A percentile compares a stretch with the other conserved stretches of the same genome.
These are phyloP conservation scores for Adelphocoris suturalis DNA, from an alignment of 2,888 invertebrate species.

Conservation along the genomic window DNA sequence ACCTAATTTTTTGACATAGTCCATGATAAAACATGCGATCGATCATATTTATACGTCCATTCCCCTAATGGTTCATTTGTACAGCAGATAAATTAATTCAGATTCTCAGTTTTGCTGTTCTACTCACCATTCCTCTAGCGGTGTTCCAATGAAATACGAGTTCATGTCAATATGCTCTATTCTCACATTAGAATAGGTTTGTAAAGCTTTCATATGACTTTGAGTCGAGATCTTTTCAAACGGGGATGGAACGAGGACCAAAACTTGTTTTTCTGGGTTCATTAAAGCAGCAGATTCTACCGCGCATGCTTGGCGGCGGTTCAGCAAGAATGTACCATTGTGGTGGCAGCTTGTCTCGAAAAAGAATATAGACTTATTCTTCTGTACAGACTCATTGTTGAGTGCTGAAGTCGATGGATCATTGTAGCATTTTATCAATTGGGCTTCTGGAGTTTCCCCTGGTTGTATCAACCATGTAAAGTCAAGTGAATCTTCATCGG, in stretches of 20 bases:
- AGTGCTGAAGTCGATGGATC: background rate
- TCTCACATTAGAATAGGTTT: slow-evolving; percentile 72
- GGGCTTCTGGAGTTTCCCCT: slow-evolving; percentile 44
- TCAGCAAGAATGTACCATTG: slow-evolving; percentile 79
- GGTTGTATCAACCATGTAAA: slow-evolving; percentile 42
- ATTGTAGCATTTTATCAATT: slow-evolving; percentile 67
- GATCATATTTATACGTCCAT: too few relatives aligned
- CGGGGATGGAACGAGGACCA: slow-evolving; percentile 77
- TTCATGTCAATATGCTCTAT: slow-evolving; percentile 75
- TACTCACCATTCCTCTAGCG: slow-evolving; percentile 80
- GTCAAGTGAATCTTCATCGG: slow-evolving; percentile 31
- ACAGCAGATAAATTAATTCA: too few relatives aligned
- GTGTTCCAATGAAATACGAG: slow-evolving; percentile 79
- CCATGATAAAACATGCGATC: too few relatives aligned
- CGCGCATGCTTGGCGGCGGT: slow-evolving; percentile 84
- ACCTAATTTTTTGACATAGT: too few relatives aligned
- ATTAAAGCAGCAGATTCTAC: slow-evolving; percentile 84
- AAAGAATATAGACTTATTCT: slow-evolving; percentile 82
- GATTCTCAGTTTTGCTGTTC: too few relatives aligned
- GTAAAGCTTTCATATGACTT: slow-evolving; percentile 47
- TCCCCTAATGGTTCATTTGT: too few relatives aligned
- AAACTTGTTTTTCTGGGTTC: slow-evolving; percentile 82
- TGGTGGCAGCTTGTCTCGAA: slow-evolving; percentile 84
- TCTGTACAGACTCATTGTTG: slow-evolving; percentile 59
- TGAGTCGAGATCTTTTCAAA: slow-evolving; percentile 64